Evolutionary conservation across 2,113 vertebrate species (phyloP).

Genomic region (Peromyscus leucopus): DNA sequence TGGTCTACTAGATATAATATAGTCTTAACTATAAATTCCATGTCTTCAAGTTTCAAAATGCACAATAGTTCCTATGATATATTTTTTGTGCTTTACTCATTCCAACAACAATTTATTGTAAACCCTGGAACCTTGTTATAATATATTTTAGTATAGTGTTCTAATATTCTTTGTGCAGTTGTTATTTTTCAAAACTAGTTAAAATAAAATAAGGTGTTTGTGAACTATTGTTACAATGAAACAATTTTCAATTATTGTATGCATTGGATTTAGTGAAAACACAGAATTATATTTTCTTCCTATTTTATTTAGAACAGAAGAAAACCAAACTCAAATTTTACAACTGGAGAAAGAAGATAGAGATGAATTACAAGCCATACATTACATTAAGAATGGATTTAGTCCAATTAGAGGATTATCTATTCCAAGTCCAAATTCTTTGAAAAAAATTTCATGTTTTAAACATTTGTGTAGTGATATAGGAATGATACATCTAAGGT

Average conservation of each 20-base stretch:
- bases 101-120: conserved; percentile 63
- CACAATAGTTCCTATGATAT: conserved; percentile 39
- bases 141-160: conserved; percentile 30
- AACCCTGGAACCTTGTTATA: conserved; percentile 53
- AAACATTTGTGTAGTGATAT: neutral
- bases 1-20: conserved; percentile 50
- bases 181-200: conserved; percentile 63
- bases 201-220: conserved; percentile 60
- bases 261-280: conserved; percentile 71
- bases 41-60: conserved; percentile 20
- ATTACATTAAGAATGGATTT: conserved; percentile 11
- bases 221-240: conserved; percentile 70
- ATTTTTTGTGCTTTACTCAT: conserved; percentile 69
- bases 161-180: conserved; percentile 56
- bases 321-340: conserved; percentile 58
- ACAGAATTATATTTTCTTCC: conserved; percentile 70
- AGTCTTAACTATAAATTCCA: conserved; percentile 75
- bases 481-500: neutral
- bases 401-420: neutral
- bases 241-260: conserved; percentile 24
- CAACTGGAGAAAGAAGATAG: neutral
- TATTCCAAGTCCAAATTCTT: neutral
- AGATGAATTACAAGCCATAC: neutral
- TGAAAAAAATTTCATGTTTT: neutral
- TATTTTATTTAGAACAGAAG: conserved; percentile 79